Conservation (phyloP, 2,113 vertebrate genomes). For the Amphiprion ocellaris region DNA sequence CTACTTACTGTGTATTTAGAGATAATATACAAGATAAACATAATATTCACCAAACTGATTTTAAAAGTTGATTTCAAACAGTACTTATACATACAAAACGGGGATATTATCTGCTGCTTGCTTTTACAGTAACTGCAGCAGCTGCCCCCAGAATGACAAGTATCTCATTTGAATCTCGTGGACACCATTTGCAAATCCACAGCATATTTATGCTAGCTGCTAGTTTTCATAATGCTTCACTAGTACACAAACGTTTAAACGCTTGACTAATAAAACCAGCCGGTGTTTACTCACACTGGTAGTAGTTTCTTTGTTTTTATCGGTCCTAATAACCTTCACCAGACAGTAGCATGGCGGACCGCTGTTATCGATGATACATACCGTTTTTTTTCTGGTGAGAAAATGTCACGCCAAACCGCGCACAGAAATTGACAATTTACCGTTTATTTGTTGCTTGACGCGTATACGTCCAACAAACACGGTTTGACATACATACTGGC, state of each 20-base stretch:
- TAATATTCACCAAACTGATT: not conserved
- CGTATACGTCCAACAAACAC: rapidly evolving
- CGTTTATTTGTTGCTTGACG: not conserved
- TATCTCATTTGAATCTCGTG: not conserved
- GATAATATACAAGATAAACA: not conserved
- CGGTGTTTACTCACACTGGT: not conserved
- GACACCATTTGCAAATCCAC: not conserved
- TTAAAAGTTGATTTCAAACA: not conserved
- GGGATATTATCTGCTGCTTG: no score
- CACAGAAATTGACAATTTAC: not conserved
- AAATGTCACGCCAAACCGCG: not conserved
- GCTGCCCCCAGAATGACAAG: not conserved
- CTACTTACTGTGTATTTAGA: not conserved
- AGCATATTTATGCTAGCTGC: not conserved
- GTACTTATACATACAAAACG: not conserved
- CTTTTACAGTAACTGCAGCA: no score
- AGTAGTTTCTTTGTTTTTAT: not conserved
- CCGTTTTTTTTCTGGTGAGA: not conserved
- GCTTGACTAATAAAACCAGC: not conserved
- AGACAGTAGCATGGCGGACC: not conserved
- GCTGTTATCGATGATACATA: not conserved
- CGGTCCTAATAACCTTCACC: not conserved
- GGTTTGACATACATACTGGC: no score
- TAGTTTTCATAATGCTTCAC: not conserved
- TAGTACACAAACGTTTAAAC: not conserved